phyloP scores from a whole-genome alignment of 2,113 vertebrate species.

The Pterocles orientalis region DNA sequence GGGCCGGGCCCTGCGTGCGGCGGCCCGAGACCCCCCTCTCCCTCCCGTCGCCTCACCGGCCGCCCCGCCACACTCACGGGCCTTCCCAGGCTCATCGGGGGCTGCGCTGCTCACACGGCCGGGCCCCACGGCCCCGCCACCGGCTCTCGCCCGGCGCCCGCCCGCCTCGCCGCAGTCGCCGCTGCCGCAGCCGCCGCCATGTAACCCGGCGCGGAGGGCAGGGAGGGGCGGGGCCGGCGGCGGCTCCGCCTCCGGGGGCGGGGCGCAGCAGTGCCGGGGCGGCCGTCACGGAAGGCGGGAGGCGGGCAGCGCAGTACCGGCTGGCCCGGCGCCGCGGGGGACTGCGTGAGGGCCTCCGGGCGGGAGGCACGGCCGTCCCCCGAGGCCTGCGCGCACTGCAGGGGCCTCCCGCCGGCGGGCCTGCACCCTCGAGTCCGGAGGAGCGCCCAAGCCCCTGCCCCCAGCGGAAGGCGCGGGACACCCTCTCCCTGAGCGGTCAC shows the following conservation, averaged over 20 bases:
- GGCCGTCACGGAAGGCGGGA: too few species aligned
- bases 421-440: too few species aligned
- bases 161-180: conserved; percentile 54
- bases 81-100: conserved; percentile 69
- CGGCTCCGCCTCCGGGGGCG: too few species aligned
- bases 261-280: too few species aligned
- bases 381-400: not conserved
- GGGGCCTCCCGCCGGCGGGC: not conserved
- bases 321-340: not conserved
- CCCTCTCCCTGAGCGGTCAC: not conserved
- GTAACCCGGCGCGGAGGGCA: too few species aligned
- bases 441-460: fast-evolving
- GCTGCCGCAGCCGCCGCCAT: conserved; percentile 68
- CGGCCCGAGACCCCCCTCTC: not conserved
- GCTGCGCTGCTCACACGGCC: conserved; percentile 39
- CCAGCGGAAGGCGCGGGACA: not conserved
- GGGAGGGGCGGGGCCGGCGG: too few species aligned
- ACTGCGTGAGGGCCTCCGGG: not conserved
- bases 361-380: not conserved
- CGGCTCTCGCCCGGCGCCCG: conserved; percentile 38
- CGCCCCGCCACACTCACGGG: conserved; percentile 60
- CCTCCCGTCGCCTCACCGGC: not conserved
- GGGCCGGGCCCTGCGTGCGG: conserved; percentile 31
- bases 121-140: conserved; percentile 35
- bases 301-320: too few species aligned